phyloP scores from a whole-genome alignment of 1,140 invertebrate species.

The Habropoda laboriosa region DNA sequence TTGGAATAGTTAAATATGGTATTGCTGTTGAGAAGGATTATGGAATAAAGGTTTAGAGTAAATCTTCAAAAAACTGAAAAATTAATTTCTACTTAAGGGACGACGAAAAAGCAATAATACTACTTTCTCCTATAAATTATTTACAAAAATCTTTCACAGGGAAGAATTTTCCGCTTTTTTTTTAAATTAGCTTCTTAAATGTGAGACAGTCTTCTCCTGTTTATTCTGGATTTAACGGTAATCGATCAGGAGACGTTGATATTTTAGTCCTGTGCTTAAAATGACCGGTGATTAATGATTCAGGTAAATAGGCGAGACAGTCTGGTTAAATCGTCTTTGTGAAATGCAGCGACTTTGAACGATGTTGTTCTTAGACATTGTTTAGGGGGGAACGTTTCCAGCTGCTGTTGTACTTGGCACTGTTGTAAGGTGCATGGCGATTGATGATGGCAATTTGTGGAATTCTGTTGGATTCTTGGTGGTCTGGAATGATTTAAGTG shows the following conservation, averaged over 20 bases:
- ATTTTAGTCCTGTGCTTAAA: neutral
- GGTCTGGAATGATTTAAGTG: neutral
- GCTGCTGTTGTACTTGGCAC: conserved; percentile 10
- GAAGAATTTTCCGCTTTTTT: too few species aligned
- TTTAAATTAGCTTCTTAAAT: too few species aligned
- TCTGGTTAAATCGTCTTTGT: neutral
- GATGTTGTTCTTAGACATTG: conserved; percentile 11
- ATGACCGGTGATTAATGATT: conserved; percentile 8
- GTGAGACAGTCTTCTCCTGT: too few species aligned
- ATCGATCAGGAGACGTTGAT: neutral
- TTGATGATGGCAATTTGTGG: neutral
- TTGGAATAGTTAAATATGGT: too few species aligned
- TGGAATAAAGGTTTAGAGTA: too few species aligned
- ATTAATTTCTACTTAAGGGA: too few species aligned
- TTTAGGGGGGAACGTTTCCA: neutral
- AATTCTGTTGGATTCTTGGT: neutral
- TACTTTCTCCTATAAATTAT: too few species aligned
- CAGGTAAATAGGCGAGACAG: neutral
- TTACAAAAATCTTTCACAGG: too few species aligned
- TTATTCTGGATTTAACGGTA: neutral
- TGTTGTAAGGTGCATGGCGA: neutral
- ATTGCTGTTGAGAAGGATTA: too few species aligned
- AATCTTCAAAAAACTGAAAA: too few species aligned
- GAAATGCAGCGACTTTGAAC: neutral
- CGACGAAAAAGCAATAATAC: too few species aligned